Evolutionary conservation across 2,113 vertebrate genomes (phyloP), one percentile per base, ranked within the genome.

Genomic region (Equus quagga): DNA sequence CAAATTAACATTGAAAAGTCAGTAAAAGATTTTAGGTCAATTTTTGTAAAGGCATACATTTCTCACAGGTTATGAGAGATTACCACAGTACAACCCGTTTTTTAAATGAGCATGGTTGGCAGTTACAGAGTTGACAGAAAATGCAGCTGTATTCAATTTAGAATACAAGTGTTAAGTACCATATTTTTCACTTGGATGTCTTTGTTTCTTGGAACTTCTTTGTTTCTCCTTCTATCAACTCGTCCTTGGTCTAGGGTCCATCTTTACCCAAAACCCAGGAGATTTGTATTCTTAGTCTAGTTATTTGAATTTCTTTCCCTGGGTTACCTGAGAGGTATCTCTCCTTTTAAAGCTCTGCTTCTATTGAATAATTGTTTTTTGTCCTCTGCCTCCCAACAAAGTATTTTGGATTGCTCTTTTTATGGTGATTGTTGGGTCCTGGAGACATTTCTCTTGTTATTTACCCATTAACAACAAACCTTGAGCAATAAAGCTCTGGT

Each of bases 51-150:
- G 28, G 9, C 15, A 82, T 72, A 7, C 10, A n/a, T 72, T 96
- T 65, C 41, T 91, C 17, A 90, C 4, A 70, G 36, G 7, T 82
- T 76, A 67, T 87, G 54, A 97, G 54, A 82, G 93, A 91, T 86
- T 93, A 60, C n/a, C 44, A 70, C 31, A 31, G 21, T 49, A n/a
- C 60, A 78, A 70, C 58, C 33, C 67, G 49, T 72, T 97, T 93
- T 93, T 83, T 44, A 96, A 60, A 56, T 21, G 60, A 88, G 18
- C 8, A 21, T 82, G 9, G 19, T 62, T 91, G 56, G 62, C 36
- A 91, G 24, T 87, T 93, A 72, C 19, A 60, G 41, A 82, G 49
- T 28, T 44, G 58, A 90, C 44, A 58, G 36, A 78, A 41, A 95
- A 93, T 78, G 46, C 11, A 82, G 36, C 4, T 91, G 84, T 88